phyloP scores from a whole-genome alignment of 2,113 vertebrate genomes.

The Hemiscyllium ocellatum region DNA sequence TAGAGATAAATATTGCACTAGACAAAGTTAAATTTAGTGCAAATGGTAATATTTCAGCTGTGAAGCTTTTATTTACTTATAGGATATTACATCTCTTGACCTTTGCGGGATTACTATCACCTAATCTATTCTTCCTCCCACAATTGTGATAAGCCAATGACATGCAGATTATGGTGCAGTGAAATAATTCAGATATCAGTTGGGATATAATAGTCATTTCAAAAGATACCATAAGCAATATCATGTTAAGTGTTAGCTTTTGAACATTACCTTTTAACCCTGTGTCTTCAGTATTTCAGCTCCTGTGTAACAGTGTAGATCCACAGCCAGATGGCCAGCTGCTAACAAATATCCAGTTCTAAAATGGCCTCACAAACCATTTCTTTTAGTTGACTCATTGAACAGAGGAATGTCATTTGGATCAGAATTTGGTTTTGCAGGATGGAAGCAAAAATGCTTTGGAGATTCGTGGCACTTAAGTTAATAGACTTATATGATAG shows the following conservation, averaged over 20 bases:
- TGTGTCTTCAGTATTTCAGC: not conserved
- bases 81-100: not conserved
- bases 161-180: not conserved
- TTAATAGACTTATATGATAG: no score
- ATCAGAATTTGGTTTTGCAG: not conserved
- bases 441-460: not conserved
- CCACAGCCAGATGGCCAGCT: not conserved
- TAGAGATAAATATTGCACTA: not conserved
- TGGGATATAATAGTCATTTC: not conserved
- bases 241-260: not conserved
- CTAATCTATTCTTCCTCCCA: not conserved
- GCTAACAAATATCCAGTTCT: not conserved
- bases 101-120: not conserved
- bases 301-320: not conserved
- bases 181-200: not conserved
- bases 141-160: not conserved
- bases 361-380: not conserved
- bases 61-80: not conserved
- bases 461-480: not conserved
- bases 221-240: not conserved
- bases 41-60: not conserved
- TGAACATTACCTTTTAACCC: not conserved
- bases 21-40: not conserved
- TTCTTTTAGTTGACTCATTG: not conserved
- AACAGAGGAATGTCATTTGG: not conserved